Percentiles rank a stretch among this genome's conserved stretches.
Evolutionary conservation across 2,113 vertebrate species (phyloP).

Genomic region (Pseudorhombus dupliciocellatus): DNA sequence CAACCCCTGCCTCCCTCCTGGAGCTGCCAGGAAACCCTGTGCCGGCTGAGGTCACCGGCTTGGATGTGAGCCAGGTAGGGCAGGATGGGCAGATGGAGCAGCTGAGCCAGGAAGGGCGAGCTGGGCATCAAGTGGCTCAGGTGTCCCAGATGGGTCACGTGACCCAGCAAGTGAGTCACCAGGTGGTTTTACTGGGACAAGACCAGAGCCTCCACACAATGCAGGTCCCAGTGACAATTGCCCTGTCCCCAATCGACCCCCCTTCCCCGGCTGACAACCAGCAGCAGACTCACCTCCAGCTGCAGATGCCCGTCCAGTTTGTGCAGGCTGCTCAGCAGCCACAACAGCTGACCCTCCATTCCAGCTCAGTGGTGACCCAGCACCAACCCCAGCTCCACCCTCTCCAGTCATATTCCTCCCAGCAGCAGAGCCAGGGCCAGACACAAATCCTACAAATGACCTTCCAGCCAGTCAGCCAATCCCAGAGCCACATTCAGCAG

Average conservation of each 20-base stretch:
- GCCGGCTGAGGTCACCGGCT: slow-evolving; percentile 60
- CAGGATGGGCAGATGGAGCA: slow-evolving; percentile 70
- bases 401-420: slow-evolving; percentile 66
- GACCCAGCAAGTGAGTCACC: slow-evolving; percentile 73
- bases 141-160: slow-evolving; percentile 66
- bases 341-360: slow-evolving; percentile 74
- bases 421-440: slow-evolving; percentile 74
- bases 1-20: slow-evolving; percentile 89
- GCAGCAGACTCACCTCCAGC: slow-evolving; percentile 79
- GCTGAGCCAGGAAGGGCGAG: slow-evolving; percentile 75
- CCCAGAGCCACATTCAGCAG: slow-evolving; percentile 74
- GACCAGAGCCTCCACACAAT: slow-evolving; percentile 79
- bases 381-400: slow-evolving; percentile 74
- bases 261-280: slow-evolving; percentile 69
- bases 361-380: slow-evolving; percentile 66
- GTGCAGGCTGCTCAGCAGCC: slow-evolving; percentile 74
- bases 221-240: slow-evolving; percentile 80
- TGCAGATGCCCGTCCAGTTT: slow-evolving; percentile 80
- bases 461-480: slow-evolving; percentile 75
- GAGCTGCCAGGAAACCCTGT: slow-evolving; percentile 64
- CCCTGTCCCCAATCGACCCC: slow-evolving; percentile 74
- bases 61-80: slow-evolving; percentile 54
- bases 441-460: slow-evolving; percentile 80
- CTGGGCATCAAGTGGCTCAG: slow-evolving; percentile 60
- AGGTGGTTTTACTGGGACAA: slow-evolving; percentile 79